Conservation (phyloP, 2,797 vertebrate species). For the Astyanax mexicanus region DNA sequence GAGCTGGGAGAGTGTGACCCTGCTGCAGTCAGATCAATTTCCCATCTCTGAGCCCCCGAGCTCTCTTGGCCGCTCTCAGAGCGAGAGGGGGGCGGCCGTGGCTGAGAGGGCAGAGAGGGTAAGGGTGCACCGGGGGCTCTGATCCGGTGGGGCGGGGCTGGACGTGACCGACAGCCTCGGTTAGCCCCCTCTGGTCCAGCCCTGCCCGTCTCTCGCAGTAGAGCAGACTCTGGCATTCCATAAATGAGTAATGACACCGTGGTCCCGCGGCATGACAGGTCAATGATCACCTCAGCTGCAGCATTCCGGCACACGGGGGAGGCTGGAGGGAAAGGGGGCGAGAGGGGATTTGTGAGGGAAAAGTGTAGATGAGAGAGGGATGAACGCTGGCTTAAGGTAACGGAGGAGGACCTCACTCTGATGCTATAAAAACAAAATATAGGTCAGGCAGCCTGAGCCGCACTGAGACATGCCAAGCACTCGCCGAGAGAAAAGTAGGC, state of each 20-base stretch:
- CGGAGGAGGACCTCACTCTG: constrained; percentile 61
- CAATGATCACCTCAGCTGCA: constrained; percentile 53
- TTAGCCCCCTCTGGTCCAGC: constrained; percentile 22
- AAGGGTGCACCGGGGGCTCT: constrained; percentile 4
- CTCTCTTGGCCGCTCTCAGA: constrained; percentile 15
- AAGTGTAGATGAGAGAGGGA: constrained; percentile 21
- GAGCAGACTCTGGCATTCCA: constrained; percentile 43
- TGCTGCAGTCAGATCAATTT: constrained; percentile 53
- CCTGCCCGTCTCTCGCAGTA: constrained; percentile 12
- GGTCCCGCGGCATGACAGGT: constrained; percentile 48
- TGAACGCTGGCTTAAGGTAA: constrained; percentile 49
- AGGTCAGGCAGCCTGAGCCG: constrained; percentile 79
- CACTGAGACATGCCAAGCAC: constrained; percentile 56
- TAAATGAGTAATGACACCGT: constrained; percentile 57
- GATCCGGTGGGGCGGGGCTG: constrained; percentile 12
- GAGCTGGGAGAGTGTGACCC: constrained; percentile 43
- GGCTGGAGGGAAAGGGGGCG: constrained; percentile 22
- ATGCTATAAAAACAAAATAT: constrained; percentile 75
- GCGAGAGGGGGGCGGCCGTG: constrained; percentile 8
- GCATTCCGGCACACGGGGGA: constrained; percentile 24
- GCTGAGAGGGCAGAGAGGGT: constrained; percentile 7
- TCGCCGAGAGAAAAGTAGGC: constrained; percentile 19
- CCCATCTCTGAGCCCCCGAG: constrained; percentile 43
- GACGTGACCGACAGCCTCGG: constrained; percentile 14
- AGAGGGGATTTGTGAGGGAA: constrained; percentile 47